Evolutionary conservation across 2,797 vertebrate genomes (phyloP), one percentile per base, ranked within the genome.

Genomic region (Lutjanus argentimaculatus): DNA sequence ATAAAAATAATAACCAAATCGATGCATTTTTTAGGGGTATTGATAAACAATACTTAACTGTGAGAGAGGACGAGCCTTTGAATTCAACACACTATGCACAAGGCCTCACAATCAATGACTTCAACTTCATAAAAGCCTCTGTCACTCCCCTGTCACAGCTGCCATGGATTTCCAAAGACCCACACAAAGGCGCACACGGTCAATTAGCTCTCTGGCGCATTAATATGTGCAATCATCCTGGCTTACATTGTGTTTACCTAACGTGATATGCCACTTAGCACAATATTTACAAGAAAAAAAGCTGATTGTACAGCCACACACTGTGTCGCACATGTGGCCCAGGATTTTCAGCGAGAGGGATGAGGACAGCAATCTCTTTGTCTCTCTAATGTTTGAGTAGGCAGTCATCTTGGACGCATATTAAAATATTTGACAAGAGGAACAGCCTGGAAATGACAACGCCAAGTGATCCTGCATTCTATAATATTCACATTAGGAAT

Each of bases 191-290:
- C 52, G 80, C 78, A 80, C 21, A 59, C 30, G 68, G 66, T 61
- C 82, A 40, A 49, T 75, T 80, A 67, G 48, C 55, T 74, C 70
- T 64, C 69, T n/a, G 2, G 13, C 5, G 0, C 84, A 88, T 87
- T 69, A 77, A 84, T 77, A 79, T 48, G 52, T 58, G 61, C 79
- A 83, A 79, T 85, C 77, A 85, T 59, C 48, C 49, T 25, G 75
- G 57, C 77, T 70, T 81, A 74, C 42, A 57, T 43, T 80, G 61
- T 85, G 79, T 85, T 87, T 85, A 78, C 81, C 65, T 80, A 56
- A 70, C 30, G 19, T 67, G 72, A 83, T 80, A 70, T 72, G 45
- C 71, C 78, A 84, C 77, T 69, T 68, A 77, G 40, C 48, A 71
- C 59, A 85, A 84, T 85, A 85, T 87, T 83, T 87, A 66, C 70